Evolutionary conservation across 2,113 vertebrate species (phyloP).

Genomic region (Esox niger): DNA sequence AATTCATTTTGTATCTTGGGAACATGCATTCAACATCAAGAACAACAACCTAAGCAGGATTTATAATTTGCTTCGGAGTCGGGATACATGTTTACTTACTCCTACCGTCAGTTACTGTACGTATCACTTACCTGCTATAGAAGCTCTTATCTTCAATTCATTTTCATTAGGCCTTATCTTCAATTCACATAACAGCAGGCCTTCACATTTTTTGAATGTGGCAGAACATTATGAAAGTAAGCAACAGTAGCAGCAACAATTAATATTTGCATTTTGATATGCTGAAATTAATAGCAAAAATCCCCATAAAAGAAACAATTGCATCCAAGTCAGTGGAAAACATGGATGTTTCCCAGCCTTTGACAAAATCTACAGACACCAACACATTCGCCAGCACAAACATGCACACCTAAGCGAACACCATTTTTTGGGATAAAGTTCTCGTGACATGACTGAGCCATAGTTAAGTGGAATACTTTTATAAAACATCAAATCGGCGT

Average conservation of each 20-base stretch:
- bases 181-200: no score
- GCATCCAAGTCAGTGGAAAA: background rate
- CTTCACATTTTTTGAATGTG: background rate
- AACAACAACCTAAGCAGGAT: no score
- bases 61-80: no score
- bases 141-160: no score
- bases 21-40: no score
- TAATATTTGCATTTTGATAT: no score
- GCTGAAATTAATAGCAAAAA: background rate
- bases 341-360: background rate
- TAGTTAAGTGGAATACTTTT: slow-evolving; percentile 41
- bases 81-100: background rate
- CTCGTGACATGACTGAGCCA: slow-evolving; percentile 48
- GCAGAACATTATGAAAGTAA: no score
- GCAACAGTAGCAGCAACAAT: no score
- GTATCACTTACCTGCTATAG: background rate
- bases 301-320: background rate
- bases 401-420: slow-evolving; percentile 9
- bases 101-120: background rate
- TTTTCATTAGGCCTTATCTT: no score
- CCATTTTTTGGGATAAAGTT: slow-evolving; percentile 54
- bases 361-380: slow-evolving; percentile 7
- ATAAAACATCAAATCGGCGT: slow-evolving; percentile 48
- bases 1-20: no score
- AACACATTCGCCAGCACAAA: background rate